These are phyloP conservation scores for Ceratotherium simum DNA, from an alignment of 2,113 vertebrate genomes.

Conservation along the genomic window DNA sequence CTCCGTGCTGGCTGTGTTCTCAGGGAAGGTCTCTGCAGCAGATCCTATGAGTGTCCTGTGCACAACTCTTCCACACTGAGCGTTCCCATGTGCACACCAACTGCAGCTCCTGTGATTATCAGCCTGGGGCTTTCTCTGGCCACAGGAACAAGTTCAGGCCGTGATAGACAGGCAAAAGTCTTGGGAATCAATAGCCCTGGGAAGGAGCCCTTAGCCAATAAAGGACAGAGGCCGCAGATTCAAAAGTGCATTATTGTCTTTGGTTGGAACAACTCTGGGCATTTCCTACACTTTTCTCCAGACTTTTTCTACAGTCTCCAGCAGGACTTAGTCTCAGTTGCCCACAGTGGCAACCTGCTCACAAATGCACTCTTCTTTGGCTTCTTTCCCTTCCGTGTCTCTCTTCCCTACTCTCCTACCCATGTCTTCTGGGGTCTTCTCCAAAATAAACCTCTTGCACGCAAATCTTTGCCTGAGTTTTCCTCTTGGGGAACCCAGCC, in stretches of 20 bases:
- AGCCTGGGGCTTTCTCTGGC: background rate
- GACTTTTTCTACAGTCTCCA: background rate
- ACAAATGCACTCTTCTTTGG: background rate
- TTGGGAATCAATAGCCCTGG: background rate
- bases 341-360: background rate
- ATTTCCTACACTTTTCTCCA: background rate
- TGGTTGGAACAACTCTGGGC: background rate
- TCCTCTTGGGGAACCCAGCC: background rate
- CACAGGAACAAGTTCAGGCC: background rate
- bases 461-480: background rate
- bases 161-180: background rate
- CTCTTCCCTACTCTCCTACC: background rate
- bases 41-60: fast-evolving
- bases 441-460: background rate
- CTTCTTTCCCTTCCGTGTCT: background rate
- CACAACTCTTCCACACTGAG: background rate
- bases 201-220: background rate
- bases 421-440: background rate
- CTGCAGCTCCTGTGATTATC: background rate
- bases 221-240: background rate
- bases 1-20: background rate
- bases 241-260: background rate
- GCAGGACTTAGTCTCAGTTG: background rate
- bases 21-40: background rate
- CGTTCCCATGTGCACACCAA: background rate